Evolutionary conservation across 2,113 vertebrate genomes (phyloP).

Genomic region (Dicaeum eximium): DNA sequence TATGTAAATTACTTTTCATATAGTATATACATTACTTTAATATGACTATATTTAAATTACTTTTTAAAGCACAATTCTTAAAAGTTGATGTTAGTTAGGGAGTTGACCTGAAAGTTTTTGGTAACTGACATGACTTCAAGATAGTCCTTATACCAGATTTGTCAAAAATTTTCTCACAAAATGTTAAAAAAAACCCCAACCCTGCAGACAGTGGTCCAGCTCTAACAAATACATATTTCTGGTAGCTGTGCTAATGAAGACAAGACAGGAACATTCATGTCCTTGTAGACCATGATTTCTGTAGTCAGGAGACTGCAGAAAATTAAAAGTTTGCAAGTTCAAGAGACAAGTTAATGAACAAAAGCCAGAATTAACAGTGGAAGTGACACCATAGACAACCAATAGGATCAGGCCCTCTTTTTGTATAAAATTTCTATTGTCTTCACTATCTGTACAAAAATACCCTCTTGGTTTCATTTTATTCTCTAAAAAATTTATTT

Average conservation of each 20-base stretch:
- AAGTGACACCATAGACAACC: neutral
- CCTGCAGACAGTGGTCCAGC: neutral
- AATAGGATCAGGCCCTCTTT: neutral
- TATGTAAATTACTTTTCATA: neutral
- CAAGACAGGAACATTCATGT: neutral
- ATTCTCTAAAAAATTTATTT: neutral
- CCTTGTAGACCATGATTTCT: neutral
- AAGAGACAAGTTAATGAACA: neutral
- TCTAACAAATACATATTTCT: neutral
- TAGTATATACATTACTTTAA: too few relatives aligned
- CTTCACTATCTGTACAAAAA: neutral
- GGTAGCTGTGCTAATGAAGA: neutral
- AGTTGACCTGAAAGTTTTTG: neutral
- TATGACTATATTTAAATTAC: neutral
- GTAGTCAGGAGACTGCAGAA: neutral
- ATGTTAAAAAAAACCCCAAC: neutral
- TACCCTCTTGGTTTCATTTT: neutral
- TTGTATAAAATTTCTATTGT: rapidly evolving
- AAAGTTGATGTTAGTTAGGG: neutral
- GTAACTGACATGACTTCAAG: neutral
- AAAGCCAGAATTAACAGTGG: neutral
- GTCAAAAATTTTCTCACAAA: neutral
- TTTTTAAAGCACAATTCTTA: neutral
- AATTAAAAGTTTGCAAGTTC: neutral
- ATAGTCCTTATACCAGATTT: neutral